phyloP scores from a whole-genome alignment of 2,113 vertebrate genomes.

The Aepyceros melampus region DNA sequence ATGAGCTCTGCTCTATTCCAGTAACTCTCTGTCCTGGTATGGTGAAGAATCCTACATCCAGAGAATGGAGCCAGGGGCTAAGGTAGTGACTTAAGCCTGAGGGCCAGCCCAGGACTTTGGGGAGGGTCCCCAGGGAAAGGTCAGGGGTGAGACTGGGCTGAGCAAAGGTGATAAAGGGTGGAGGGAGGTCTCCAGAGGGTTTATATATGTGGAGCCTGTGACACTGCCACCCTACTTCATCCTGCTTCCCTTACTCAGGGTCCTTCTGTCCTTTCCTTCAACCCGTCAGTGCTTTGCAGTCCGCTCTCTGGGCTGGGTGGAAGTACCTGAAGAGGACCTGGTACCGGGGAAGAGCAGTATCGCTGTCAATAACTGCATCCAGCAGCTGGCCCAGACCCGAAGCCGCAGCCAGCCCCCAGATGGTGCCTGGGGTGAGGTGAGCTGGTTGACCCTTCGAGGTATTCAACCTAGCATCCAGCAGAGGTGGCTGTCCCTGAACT shows the following conservation, averaged over 20 bases:
- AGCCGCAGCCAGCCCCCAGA: slow-evolving; percentile 80
- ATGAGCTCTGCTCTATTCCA: slow-evolving; percentile 57
- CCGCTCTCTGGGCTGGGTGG: slow-evolving; percentile 95
- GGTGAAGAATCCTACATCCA: slow-evolving; percentile 83
- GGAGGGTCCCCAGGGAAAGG: not conserved
- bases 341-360: slow-evolving; percentile 96
- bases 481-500: not conserved
- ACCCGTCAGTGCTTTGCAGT: slow-evolving; percentile 90
- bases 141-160: not conserved
- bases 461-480: not conserved
- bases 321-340: slow-evolving; percentile 96
- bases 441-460: slow-evolving; percentile 41
- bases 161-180: not conserved
- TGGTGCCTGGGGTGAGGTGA: slow-evolving; percentile 89
- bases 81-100: slow-evolving; percentile 81
- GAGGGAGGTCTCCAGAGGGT: not conserved
- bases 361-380: slow-evolving; percentile 95
- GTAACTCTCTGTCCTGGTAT: slow-evolving; percentile 83
- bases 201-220: not conserved
- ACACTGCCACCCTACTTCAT: not conserved
- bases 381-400: slow-evolving; percentile 92
- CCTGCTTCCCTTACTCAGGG: not conserved
- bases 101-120: not conserved
- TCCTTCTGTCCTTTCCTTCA: not conserved
- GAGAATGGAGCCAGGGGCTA: slow-evolving; percentile 83